phyloP scores from a whole-genome alignment of 1,140 invertebrate species.

The Drosophila bocqueti region DNA sequence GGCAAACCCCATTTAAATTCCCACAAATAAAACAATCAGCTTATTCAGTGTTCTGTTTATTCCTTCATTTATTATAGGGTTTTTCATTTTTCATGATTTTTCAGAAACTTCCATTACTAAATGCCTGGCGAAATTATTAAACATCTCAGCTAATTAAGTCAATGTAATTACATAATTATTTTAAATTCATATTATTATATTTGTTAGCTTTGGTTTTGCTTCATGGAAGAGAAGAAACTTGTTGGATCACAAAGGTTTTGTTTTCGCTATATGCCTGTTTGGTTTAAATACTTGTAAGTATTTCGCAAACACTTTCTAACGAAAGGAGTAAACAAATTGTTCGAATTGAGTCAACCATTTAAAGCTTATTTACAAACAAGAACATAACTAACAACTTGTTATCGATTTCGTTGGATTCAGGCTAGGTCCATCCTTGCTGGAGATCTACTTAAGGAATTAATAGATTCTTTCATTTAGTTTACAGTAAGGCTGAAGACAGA shows the following conservation, averaged over 20 bases:
- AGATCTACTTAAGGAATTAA: conserved; percentile 47
- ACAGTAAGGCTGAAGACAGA: conserved; percentile 80
- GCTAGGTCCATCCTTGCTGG: conserved; percentile 34
- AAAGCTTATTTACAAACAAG: conserved; percentile 75
- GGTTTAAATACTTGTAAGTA: conserved; percentile 4
- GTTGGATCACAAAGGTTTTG: conserved; percentile 82
- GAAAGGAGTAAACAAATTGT: conserved; percentile 61
- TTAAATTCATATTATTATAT: conserved; percentile 70
- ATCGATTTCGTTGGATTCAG: conserved; percentile 55
- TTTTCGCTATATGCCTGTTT: conserved; percentile 26
- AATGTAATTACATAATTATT: conserved; percentile 71
- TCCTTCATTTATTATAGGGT: conserved; percentile 68
- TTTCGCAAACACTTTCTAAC: conserved; percentile 50
- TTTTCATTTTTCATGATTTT: conserved; percentile 35
- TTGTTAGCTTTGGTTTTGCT: conserved; percentile 57
- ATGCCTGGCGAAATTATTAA: conserved; percentile 78
- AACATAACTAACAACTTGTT: conserved; percentile 75
- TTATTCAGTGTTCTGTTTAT: conserved; percentile 31
- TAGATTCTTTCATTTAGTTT: conserved; percentile 43
- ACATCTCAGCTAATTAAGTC: conserved; percentile 79
- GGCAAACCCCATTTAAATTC: background rate
- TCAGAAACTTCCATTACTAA: conserved; percentile 58
- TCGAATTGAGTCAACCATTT: conserved; percentile 62
- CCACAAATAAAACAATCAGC: background rate
- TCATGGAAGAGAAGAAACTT: conserved; percentile 84